These are phyloP conservation scores for Protonibea diacanthus DNA, from an alignment of 2,797 vertebrate genomes.

Conservation along the genomic window DNA sequence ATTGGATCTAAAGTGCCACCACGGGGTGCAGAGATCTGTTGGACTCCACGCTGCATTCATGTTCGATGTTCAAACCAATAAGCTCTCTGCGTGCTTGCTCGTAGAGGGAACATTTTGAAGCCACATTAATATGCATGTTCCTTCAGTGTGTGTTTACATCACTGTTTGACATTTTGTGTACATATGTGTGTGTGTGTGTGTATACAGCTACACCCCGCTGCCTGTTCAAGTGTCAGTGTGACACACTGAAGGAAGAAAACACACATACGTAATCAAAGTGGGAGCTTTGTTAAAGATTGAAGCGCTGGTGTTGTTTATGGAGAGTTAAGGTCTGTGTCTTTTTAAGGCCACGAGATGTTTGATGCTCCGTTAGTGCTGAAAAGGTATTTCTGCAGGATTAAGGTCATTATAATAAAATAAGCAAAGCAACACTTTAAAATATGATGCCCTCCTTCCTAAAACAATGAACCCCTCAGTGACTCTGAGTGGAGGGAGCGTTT, in stretches of 20 bases:
- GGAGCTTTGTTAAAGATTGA: background rate
- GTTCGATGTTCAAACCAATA: slow-evolving; percentile 22
- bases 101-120: background rate
- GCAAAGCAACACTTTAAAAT: too few species aligned
- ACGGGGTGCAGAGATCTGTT: background rate
- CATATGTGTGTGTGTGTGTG: too few species aligned
- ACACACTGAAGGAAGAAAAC: background rate
- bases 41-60: background rate
- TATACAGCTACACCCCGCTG: background rate
- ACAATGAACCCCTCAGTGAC: too few species aligned
- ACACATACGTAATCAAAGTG: background rate
- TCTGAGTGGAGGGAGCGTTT: too few species aligned
- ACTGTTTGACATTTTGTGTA: background rate
- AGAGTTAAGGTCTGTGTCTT: too few species aligned
- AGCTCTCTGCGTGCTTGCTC: background rate
- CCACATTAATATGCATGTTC: background rate
- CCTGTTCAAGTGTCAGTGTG: background rate
- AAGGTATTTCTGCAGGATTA: too few species aligned
- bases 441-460: too few species aligned
- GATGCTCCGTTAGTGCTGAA: too few species aligned
- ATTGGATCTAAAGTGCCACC: slow-evolving; percentile 11
- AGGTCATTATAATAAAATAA: too few species aligned
- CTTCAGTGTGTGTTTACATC: background rate
- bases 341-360: too few species aligned
- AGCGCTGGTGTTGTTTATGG: too few species aligned